phyloP scores from a whole-genome alignment of 64 coral and sea anemone genomes.

The Stichodactyla mertensii region DNA sequence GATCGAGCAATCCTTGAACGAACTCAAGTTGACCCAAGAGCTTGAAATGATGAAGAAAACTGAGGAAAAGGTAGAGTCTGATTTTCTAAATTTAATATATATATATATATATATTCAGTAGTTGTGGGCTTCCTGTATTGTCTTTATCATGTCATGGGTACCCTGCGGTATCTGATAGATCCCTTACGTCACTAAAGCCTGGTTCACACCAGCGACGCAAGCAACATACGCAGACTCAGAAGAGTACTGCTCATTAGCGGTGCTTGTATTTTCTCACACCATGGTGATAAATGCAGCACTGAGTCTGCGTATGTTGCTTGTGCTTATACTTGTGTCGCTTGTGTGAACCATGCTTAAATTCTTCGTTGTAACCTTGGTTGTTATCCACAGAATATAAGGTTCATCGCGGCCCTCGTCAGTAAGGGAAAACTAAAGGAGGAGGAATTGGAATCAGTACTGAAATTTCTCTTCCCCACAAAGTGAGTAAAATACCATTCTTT shows the following conservation, averaged over 20 bases:
- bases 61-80: constrained; percentile 45
- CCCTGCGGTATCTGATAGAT: neutral
- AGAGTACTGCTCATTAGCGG: no score
- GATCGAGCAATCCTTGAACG: constrained; percentile 74
- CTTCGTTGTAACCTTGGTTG: neutral
- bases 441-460: constrained; percentile 69
- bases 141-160: neutral
- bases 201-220: no score
- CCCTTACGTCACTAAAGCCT: no score
- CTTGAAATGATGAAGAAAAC: constrained; percentile 54
- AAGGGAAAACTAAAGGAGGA: constrained; percentile 74
- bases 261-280: no score
- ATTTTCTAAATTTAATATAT: neutral
- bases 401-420: constrained; percentile 77
- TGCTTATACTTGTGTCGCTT: no score
- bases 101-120: no score
- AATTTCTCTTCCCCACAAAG: constrained; percentile 83
- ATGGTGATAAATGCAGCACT: no score
- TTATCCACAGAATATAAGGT: constrained; percentile 53
- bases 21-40: constrained; percentile 55
- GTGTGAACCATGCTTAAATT: no score
- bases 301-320: no score
- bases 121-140: neutral
- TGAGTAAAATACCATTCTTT: constrained; percentile 28
- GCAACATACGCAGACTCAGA: no score